phyloP scores from a whole-genome alignment of 2,888 invertebrate species.

The Microctonus brassicae region DNA sequence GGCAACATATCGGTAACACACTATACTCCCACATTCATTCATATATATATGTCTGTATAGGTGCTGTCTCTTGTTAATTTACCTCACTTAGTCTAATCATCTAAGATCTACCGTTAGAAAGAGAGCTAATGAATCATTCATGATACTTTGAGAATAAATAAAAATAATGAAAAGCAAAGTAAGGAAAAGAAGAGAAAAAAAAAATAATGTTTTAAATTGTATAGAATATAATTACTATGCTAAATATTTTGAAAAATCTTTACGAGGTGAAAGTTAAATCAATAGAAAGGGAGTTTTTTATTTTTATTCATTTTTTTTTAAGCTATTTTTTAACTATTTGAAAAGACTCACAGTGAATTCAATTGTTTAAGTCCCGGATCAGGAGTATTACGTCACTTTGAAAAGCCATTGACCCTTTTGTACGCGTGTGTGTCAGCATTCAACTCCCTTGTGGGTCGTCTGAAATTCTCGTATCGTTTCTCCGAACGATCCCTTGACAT shows the following conservation, averaged over 20 bases:
- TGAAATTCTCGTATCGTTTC: constrained; percentile 24
- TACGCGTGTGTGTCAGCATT: constrained; percentile 32
- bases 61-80: constrained; percentile 30
- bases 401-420: constrained; percentile 32
- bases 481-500: constrained; percentile 28
- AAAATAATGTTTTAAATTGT: too few relatives aligned
- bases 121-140: constrained; percentile 29
- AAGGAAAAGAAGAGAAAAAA: not conserved
- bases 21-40: not conserved
- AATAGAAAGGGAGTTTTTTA: too few relatives aligned
- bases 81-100: constrained; percentile 32
- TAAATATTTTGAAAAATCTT: too few relatives aligned
- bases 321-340: not conserved
- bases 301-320: not conserved
- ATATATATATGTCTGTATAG: constrained; percentile 9
- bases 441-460: constrained; percentile 28
- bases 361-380: constrained; percentile 29
- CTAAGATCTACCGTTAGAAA: constrained; percentile 23
- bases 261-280: too few relatives aligned
- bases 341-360: constrained; percentile 1
- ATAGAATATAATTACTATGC: too few relatives aligned
- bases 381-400: constrained; percentile 25
- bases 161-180: constrained; percentile 8
- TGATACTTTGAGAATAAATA: constrained; percentile 16
- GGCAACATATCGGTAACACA: constrained; percentile 51